Percentiles rank a stretch among this genome's conserved stretches.
Evolutionary conservation across 2,888 invertebrate genomes (phyloP).

Genomic region (Dryomyza anilis): DNA sequence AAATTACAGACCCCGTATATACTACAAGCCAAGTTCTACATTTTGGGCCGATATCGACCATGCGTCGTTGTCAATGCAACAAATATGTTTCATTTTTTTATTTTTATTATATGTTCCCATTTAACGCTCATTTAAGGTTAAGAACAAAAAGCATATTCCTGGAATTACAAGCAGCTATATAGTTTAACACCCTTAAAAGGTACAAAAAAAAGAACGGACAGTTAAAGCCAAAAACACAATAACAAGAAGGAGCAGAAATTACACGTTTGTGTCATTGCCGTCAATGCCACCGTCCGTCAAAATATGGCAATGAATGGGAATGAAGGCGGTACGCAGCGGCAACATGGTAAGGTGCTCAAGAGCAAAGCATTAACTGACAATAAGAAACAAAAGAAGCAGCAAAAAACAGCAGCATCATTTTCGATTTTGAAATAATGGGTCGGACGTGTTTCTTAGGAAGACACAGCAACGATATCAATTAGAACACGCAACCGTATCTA

Average conservation of each 20-base stretch:
- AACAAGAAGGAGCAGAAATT: conserved; percentile 23
- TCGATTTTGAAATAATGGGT: conserved; percentile 35
- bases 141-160: conserved; percentile 1
- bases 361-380: conserved; percentile 43
- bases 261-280: conserved; percentile 32
- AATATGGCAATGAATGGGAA: conserved; percentile 32
- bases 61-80: neutral
- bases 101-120: neutral
- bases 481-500: neutral
- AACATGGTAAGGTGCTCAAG: conserved; percentile 46
- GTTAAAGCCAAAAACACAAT: no score
- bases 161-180: conserved; percentile 38
- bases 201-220: conserved; percentile 32
- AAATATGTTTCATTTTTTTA: neutral
- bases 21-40: no score
- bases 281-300: conserved; percentile 14
- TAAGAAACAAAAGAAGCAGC: conserved; percentile 29
- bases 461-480: conserved; percentile 27
- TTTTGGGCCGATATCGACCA: neutral
- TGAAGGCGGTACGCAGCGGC: conserved; percentile 48
- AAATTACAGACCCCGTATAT: no score
- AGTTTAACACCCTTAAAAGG: conserved; percentile 49
- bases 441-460: conserved; percentile 47
- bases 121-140: neutral
- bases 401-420: conserved; percentile 11